Evolutionary conservation across 2,113 vertebrate species (phyloP).

Genomic region (Donacobius atricapilla): DNA sequence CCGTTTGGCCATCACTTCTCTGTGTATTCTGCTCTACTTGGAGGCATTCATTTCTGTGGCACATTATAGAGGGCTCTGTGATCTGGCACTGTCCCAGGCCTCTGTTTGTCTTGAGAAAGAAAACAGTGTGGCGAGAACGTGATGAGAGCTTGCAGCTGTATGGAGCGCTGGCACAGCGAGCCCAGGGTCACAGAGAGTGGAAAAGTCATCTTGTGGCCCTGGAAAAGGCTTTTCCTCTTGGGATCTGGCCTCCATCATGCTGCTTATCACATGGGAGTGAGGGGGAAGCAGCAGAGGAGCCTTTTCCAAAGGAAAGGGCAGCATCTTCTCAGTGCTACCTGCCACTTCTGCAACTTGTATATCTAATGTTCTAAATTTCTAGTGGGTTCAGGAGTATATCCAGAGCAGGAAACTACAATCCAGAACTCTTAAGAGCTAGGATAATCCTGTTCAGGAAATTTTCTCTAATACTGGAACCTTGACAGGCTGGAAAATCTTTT

Average conservation of each 20-base stretch:
- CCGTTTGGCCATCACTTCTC: neutral
- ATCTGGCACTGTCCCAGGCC: neutral
- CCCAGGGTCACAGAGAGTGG: neutral
- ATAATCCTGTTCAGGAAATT: neutral
- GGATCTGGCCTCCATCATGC: neutral
- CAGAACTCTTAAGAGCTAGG: too few species aligned
- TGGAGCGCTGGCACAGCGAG: accelerated
- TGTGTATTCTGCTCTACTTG: neutral
- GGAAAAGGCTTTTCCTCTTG: neutral
- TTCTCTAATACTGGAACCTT: neutral
- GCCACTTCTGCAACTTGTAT: neutral
- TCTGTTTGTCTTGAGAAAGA: neutral
- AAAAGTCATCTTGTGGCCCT: neutral
- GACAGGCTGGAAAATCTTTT: neutral
- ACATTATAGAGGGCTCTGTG: accelerated
- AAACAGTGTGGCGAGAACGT: accelerated
- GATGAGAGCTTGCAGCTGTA: neutral
- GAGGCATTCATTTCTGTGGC: neutral
- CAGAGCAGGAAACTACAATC: neutral
- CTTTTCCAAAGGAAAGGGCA: neutral
- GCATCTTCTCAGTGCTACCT: neutral
- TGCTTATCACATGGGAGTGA: accelerated
- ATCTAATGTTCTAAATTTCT: neutral
- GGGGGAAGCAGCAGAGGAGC: neutral
- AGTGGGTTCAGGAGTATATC: neutral